Percentiles rank a stretch among this genome's conserved stretches.
phyloP scores from a whole-genome alignment of 2,888 invertebrate species.

The Trimorus sp. region DNA sequence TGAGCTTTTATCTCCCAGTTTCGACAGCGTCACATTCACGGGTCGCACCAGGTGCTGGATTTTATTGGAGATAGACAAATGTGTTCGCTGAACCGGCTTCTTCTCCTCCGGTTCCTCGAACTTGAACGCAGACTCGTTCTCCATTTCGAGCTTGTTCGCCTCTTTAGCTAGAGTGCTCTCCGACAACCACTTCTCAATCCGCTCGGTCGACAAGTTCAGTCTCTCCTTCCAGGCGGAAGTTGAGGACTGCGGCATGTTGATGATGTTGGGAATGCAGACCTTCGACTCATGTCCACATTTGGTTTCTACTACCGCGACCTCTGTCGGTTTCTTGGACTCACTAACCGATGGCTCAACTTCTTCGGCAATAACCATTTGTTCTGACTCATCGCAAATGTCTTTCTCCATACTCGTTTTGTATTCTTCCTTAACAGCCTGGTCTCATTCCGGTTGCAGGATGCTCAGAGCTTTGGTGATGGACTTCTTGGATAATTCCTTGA shows the following conservation, averaged over 20 bases:
- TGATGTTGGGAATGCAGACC: conserved; percentile 67
- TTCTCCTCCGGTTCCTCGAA: conserved; percentile 68
- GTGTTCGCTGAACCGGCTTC: conserved; percentile 62
- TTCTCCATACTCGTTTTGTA: background rate
- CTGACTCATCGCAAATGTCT: background rate
- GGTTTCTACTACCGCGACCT: conserved; percentile 16
- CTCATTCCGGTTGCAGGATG: conserved; percentile 61
- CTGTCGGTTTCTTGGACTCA: conserved; percentile 10
- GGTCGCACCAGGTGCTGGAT: conserved; percentile 80
- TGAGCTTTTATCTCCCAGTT: conserved; percentile 71
- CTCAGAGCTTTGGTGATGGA: conserved; percentile 76
- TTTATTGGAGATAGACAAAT: conserved; percentile 79
- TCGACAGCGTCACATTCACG: conserved; percentile 79
- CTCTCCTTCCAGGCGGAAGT: conserved; percentile 83
- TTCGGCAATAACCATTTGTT: background rate
- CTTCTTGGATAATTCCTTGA: conserved; percentile 80
- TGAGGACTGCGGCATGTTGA: conserved; percentile 76
- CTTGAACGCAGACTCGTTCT: conserved; percentile 73
- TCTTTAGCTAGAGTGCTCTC: conserved; percentile 83
- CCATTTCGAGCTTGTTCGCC: conserved; percentile 77
- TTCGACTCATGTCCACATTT: conserved; percentile 45
- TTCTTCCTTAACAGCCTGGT: conserved; percentile 14
- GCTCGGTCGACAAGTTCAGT: conserved; percentile 87
- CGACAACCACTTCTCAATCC: conserved; percentile 86
- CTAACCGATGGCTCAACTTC: background rate